Evolutionary conservation across 2,888 invertebrate genomes (phyloP).

Genomic region (Philopedon plagiatum): DNA sequence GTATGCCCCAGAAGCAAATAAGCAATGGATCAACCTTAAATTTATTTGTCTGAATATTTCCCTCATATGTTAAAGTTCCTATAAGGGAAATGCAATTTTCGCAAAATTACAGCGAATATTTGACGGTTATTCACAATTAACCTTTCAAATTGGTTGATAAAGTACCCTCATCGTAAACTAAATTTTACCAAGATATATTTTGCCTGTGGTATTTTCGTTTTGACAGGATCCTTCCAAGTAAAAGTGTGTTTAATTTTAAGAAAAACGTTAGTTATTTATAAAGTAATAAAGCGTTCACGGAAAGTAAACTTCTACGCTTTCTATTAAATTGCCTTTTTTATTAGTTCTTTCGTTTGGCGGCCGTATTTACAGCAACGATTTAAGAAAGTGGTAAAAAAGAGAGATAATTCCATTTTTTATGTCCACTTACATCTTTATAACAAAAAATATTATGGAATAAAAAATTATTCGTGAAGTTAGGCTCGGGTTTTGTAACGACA

Average conservation of each 20-base stretch:
- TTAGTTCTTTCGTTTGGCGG: background rate
- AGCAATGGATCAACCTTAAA: too few relatives aligned
- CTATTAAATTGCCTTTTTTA: background rate
- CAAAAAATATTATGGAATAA: background rate
- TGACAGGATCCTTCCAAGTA: too few relatives aligned
- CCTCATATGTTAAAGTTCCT: too few relatives aligned
- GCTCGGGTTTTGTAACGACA: background rate
- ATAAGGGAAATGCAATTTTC: too few relatives aligned
- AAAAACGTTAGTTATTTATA: background rate
- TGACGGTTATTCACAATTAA: too few relatives aligned
- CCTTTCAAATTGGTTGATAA: too few relatives aligned
- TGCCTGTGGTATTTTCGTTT: too few relatives aligned
- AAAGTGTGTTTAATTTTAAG: background rate
- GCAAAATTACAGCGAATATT: too few relatives aligned
- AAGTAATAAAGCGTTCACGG: background rate
- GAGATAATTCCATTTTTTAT: constrained; percentile 1
- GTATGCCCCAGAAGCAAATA: too few relatives aligned
- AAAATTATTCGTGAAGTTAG: background rate
- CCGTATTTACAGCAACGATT: background rate
- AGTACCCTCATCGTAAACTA: too few relatives aligned
- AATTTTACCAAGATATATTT: too few relatives aligned
- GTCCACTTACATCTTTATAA: background rate
- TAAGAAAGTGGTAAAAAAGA: constrained; percentile 6
- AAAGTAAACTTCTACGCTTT: background rate
- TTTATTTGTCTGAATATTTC: too few relatives aligned